Evolutionary conservation across 2,888 invertebrate species (phyloP).

Genomic region (Arge pagana): DNA sequence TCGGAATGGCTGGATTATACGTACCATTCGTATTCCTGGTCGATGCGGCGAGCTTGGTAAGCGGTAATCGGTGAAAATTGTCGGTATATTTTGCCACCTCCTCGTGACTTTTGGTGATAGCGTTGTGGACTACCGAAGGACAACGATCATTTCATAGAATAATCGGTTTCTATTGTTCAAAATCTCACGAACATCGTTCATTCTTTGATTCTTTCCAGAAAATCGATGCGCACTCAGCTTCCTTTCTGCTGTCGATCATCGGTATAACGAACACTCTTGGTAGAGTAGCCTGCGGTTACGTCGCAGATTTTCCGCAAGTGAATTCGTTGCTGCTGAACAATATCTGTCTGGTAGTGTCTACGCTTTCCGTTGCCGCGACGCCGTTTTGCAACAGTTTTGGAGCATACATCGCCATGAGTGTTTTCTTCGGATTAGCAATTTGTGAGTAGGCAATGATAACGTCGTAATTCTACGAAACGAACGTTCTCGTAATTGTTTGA

Average conservation of each 20-base stretch:
- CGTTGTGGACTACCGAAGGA: no score
- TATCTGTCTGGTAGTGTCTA: conserved; percentile 86
- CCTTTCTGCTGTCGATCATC: conserved; percentile 79
- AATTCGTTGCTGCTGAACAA: conserved; percentile 93
- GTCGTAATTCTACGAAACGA: not conserved
- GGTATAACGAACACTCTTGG: conserved; percentile 95
- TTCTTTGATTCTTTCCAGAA: conserved; percentile 71
- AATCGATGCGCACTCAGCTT: conserved; percentile 72
- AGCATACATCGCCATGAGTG: conserved; percentile 78
- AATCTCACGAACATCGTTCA: no score
- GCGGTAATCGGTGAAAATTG: not conserved
- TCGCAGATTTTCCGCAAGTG: conserved; percentile 90
- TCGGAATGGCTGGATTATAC: conserved; percentile 97
- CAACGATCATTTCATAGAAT: no score
- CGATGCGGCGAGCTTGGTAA: conserved; percentile 80
- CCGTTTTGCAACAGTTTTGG: conserved; percentile 82
- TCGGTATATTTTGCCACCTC: not conserved
- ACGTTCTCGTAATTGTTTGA: no score
- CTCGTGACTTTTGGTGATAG: no score
- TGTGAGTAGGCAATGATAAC: conserved; percentile 77
- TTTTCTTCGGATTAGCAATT: conserved; percentile 90
- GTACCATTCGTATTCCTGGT: conserved; percentile 96
- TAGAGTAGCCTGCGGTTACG: conserved; percentile 85
- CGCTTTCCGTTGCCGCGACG: conserved; percentile 79
- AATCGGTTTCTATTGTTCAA: no score